Evolutionary conservation across 2,888 invertebrate species (phyloP).

Genomic region (Neoitamus cyanurus): DNA sequence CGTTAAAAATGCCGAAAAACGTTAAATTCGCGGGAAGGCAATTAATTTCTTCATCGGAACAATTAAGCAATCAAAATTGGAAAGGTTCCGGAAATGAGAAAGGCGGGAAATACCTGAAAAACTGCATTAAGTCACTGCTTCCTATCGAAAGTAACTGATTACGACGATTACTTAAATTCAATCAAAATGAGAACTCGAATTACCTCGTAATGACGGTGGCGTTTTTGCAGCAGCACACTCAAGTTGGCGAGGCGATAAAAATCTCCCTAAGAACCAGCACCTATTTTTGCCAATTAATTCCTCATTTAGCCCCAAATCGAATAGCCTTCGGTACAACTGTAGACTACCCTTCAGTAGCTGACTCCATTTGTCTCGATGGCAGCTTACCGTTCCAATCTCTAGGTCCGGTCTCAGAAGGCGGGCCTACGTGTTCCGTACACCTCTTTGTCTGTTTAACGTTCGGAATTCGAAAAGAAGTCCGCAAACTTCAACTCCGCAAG

Average conservation of each 20-base stretch:
- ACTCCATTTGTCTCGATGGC: not conserved
- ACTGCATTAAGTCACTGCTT: not conserved
- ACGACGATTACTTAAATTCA: not conserved
- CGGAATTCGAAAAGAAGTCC: not conserved
- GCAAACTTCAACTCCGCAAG: not conserved
- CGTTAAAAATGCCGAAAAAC: not conserved
- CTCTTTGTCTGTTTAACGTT: not conserved
- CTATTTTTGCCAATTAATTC: not conserved
- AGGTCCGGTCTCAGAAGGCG: not conserved
- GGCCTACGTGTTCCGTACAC: not conserved
- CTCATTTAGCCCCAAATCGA: not conserved
- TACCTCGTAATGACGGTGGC: not conserved
- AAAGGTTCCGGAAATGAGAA: not conserved
- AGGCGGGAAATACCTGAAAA: not conserved
- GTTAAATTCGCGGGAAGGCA: not conserved
- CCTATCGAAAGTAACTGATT: not conserved
- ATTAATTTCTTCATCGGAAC: not conserved
- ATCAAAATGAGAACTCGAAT: not conserved
- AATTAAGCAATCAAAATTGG: constrained; percentile 5
- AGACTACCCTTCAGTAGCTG: not conserved
- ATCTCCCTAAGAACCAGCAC: not conserved
- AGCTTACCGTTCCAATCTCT: not conserved
- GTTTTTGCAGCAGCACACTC: not conserved
- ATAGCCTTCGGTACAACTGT: not conserved
- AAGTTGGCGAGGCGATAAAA: not conserved